Conservation (phyloP, 1,140 invertebrate species). For the Heliconius melpomene region DNA sequence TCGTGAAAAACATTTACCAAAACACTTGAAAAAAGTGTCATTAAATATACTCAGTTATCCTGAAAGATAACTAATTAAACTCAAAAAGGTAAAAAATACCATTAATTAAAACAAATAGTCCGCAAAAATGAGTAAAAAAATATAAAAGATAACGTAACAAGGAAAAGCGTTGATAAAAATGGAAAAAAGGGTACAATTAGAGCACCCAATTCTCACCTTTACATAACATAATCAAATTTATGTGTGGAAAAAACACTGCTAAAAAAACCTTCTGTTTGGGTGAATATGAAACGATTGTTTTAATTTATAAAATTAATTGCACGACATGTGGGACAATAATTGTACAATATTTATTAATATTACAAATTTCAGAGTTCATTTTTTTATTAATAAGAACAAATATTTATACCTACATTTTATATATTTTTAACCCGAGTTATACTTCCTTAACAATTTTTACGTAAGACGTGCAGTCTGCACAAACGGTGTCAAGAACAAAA, state of each 20-base stretch:
- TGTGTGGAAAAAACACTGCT: constrained; percentile 4
- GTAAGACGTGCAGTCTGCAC: not conserved
- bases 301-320: constrained; percentile 7
- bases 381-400: too few species aligned
- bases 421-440: too few species aligned
- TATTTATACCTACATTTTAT: too few species aligned
- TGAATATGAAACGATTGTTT: not conserved
- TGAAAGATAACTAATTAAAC: not conserved
- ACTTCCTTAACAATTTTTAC: not conserved
- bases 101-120: constrained; percentile 15
- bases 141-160: constrained; percentile 13
- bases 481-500: not conserved
- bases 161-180: constrained; percentile 12
- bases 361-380: too few species aligned
- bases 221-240: constrained; percentile 17
- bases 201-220: constrained; percentile 13
- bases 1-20: too few species aligned
- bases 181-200: constrained; percentile 10
- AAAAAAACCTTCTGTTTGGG: not conserved
- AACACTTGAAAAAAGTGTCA: not conserved
- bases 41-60: not conserved
- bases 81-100: not conserved
- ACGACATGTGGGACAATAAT: not conserved
- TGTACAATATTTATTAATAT: not conserved
- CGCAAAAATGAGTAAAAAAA: not conserved